Evolutionary conservation across 2,797 vertebrate species (phyloP).

Genomic region (Malurus splendens): DNA sequence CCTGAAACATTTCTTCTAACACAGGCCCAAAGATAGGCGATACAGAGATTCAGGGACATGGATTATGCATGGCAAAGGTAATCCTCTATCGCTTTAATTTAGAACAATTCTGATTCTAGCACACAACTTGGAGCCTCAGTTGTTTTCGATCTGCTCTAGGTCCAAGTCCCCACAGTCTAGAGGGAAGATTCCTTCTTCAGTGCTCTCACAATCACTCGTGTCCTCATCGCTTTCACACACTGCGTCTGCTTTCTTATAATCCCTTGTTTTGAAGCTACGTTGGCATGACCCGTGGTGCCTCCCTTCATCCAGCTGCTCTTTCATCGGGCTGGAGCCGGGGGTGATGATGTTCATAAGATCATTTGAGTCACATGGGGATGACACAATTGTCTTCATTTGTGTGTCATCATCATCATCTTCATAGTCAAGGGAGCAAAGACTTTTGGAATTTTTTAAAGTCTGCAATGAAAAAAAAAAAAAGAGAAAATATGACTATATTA

Average conservation of each 20-base stretch:
- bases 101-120: constrained; percentile 48
- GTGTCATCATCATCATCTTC: constrained; percentile 68
- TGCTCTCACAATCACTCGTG: constrained; percentile 68
- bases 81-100: constrained; percentile 53
- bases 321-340: constrained; percentile 62
- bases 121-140: constrained; percentile 56
- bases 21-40: constrained; percentile 49
- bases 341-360: constrained; percentile 61
- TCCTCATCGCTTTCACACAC: constrained; percentile 65
- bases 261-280: constrained; percentile 36
- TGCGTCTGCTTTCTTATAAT: constrained; percentile 24
- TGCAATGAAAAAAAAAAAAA: constrained; percentile 49
- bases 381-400: constrained; percentile 70
- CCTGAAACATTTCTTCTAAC: constrained; percentile 54
- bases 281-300: constrained; percentile 12
- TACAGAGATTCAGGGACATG: constrained; percentile 61
- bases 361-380: constrained; percentile 69
- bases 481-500: neutral
- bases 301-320: constrained; percentile 41
- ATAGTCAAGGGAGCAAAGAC: constrained; percentile 75
- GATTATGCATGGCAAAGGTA: constrained; percentile 64
- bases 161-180: constrained; percentile 70
- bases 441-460: constrained; percentile 79
- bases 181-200: constrained; percentile 63
- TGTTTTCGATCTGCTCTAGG: constrained; percentile 77